A percentile compares a stretch with the other conserved stretches of the same genome.
phyloP scores from a whole-genome alignment of 1,140 invertebrate species.

The Stegodyphus dumicola region DNA sequence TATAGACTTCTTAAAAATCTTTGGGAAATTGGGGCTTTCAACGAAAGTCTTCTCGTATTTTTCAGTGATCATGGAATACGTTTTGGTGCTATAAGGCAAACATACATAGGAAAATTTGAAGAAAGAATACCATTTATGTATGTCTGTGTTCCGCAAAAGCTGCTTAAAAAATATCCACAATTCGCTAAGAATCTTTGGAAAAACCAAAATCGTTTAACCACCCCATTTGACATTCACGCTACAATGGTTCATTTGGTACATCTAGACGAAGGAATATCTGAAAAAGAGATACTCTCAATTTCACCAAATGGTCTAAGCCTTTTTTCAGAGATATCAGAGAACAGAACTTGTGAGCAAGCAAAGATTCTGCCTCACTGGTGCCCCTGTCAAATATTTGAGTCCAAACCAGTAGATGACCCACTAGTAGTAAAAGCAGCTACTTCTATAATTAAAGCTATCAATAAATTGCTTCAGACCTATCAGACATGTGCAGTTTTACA shows the following conservation, averaged over 20 bases:
- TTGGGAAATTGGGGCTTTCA: conserved; percentile 64
- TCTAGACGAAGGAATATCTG: conserved; percentile 65
- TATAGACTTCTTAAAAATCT: conserved; percentile 65
- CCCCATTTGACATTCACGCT: conserved; percentile 71
- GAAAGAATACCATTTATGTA: conserved; percentile 81
- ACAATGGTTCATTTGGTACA: conserved; percentile 67
- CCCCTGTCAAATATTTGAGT: conserved; percentile 65
- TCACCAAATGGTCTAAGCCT: conserved; percentile 76
- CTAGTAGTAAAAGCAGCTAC: background rate
- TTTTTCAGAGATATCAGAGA: conserved; percentile 76
- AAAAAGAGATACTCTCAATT: conserved; percentile 52
- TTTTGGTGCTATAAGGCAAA: conserved; percentile 84
- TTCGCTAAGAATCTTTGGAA: conserved; percentile 76
- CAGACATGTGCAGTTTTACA: conserved; percentile 73
- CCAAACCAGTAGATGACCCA: background rate
- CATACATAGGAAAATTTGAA: conserved; percentile 76
- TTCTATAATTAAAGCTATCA: conserved; percentile 62
- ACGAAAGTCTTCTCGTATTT: conserved; percentile 78
- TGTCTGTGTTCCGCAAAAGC: conserved; percentile 80
- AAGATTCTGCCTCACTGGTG: conserved; percentile 69
- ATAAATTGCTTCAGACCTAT: conserved; percentile 3
- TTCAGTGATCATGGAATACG: conserved; percentile 94
- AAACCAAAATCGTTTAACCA: conserved; percentile 73
- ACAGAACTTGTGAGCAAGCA: conserved; percentile 67
- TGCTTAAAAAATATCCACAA: conserved; percentile 75